Percentiles rank a stretch among this genome's conserved stretches.
phyloP scores from a whole-genome alignment of 2,113 vertebrate species.

The Plecotus auritus region DNA sequence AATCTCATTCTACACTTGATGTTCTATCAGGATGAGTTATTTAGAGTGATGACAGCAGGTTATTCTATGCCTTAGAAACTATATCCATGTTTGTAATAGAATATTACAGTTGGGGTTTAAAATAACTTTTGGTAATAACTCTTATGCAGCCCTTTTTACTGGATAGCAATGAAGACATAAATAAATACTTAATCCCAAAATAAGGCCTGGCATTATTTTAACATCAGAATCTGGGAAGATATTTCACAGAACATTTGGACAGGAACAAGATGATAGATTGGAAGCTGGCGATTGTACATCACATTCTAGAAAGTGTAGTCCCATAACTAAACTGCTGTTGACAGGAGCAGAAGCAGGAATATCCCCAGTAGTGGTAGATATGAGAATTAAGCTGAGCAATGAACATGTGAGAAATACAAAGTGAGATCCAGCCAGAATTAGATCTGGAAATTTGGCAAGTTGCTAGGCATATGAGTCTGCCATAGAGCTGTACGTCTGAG shows the following conservation, averaged over 20 bases:
- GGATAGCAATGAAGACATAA: neutral
- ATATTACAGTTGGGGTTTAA: neutral
- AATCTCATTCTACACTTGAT: neutral
- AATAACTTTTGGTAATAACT: neutral
- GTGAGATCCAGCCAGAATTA: neutral
- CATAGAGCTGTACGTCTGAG: neutral
- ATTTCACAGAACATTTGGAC: neutral
- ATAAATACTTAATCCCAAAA: neutral
- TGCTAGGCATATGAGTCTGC: neutral
- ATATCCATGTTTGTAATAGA: neutral
- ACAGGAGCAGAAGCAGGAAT: neutral
- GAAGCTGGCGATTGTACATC: neutral
- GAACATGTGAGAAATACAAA: neutral
- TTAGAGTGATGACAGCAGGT: rapidly evolving
- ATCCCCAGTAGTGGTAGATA: neutral
- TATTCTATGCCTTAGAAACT: neutral
- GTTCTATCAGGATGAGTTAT: neutral
- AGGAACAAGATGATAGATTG: neutral
- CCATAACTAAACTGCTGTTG: neutral
- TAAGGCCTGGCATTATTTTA: slow-evolving; percentile 1
- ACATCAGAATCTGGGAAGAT: neutral
- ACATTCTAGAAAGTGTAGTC: neutral
- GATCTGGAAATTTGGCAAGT: neutral
- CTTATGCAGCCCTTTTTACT: neutral
- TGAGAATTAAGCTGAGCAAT: neutral